These are phyloP conservation scores for Drosophila equinoxialis DNA, from an alignment of 1,140 invertebrate species.

Conservation along the genomic window DNA sequence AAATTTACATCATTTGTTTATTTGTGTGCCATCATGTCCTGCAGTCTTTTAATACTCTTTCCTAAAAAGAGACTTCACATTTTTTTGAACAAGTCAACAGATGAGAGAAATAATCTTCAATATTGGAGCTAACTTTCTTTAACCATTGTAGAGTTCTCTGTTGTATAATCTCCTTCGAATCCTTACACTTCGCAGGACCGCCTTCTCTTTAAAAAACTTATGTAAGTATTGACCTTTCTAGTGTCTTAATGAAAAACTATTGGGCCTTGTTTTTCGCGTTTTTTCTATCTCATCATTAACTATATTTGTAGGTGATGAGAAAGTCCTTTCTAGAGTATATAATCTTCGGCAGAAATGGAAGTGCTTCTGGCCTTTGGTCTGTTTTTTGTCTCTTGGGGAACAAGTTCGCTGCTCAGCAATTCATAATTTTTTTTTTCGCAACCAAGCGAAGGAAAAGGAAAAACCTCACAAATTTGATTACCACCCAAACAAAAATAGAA, in stretches of 20 bases:
- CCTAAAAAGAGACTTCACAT: not conserved
- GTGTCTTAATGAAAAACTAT: too few relatives aligned
- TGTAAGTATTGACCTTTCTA: too few relatives aligned
- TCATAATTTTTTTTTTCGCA: constrained; percentile 49
- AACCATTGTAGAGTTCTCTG: too few relatives aligned
- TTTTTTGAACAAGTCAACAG: not conserved
- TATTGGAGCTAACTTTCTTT: too few relatives aligned
- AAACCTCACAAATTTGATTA: constrained; percentile 79
- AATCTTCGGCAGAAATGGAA: not conserved
- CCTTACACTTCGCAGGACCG: too few relatives aligned
- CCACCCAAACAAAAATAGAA: constrained; percentile 47
- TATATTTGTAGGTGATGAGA: too few relatives aligned
- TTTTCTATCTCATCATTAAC: too few relatives aligned
- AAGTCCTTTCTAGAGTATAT: not conserved
- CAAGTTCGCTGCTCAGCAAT: constrained; percentile 54
- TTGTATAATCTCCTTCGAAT: too few relatives aligned
- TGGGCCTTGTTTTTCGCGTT: not conserved
- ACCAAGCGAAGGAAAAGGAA: constrained; percentile 28
- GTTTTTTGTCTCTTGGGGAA: constrained; percentile 59
- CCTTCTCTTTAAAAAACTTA: too few relatives aligned
- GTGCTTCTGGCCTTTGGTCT: constrained; percentile 9
- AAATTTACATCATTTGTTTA: constrained; percentile 82
- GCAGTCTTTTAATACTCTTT: constrained; percentile 17
- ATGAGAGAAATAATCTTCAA: too few relatives aligned
- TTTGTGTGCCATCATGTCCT: constrained; percentile 75